Base-by-base conservation (phyloP, 2,888 invertebrate species). In the Ecliptopera silaceata region DNA sequence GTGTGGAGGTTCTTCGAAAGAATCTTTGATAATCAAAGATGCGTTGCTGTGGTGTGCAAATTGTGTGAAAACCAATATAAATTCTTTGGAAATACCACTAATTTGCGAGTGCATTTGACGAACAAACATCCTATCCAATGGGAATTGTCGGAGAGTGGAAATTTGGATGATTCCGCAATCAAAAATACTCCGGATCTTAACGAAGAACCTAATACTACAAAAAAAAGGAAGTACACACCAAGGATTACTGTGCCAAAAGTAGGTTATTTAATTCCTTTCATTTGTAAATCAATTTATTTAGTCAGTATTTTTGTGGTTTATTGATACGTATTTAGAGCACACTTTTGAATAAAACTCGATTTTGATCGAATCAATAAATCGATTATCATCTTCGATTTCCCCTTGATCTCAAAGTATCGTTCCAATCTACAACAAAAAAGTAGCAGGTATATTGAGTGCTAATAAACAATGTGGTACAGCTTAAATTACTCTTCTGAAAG, bases 1-100 rank as follows among this genome's bases (percentile, higher is more conserved):
- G 90, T 88, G 65, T 91, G 91, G 91, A 81, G 80, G 65, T 89
- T 90, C 71, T 91, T 88, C 64, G 90, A 90, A 63, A 85, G 88
- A 20, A 58, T 90, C 38, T 74, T 79, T 70, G 81, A 85, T 56
- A 76, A 82, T 65, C 76, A 80, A 17, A 77, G 87, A 74, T 86
- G 88, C 68, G 72, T 82, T 11, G 78, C 82, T 41, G 89, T 91
- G 65, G 67, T 88, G 80, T 91, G 91, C 74, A 88, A 89, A 82
- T 77, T 91, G 65, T 91, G 91, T 77, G 90, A 88, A 61, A 76
- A 77, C 52, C 84, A 87, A 59, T 90, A 90, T 64, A 91, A 90
- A 72, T 91, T 80, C 72, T 90, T 88, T 63, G 90, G 91, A 47
- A 91, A 90, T 70, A 91, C 91, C 3, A 90, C 91, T 1, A 91